A percentile compares a stretch with the other conserved stretches of the same genome.
phyloP scores from a whole-genome alignment of 2,888 invertebrate species.

The Cetonia aurata region DNA sequence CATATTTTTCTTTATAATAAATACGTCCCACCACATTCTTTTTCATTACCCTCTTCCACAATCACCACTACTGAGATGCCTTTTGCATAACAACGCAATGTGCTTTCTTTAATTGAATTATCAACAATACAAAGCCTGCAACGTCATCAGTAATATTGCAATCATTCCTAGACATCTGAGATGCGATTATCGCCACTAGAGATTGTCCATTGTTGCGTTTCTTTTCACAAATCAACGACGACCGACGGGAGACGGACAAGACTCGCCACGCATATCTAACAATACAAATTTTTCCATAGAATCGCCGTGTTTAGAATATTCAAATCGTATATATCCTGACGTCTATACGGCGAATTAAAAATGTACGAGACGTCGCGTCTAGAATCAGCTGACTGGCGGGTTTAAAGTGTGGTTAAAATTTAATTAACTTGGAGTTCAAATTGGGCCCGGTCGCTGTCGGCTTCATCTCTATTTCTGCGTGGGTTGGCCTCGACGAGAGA shows the following conservation, averaged over 20 bases:
- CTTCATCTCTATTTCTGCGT: neutral
- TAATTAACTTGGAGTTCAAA: no score
- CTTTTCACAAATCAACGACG: slow-evolving; percentile 1
- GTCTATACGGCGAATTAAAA: no score
- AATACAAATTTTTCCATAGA: slow-evolving; percentile 1
- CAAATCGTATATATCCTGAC: slow-evolving; percentile 9
- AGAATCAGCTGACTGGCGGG: slow-evolving; percentile 7
- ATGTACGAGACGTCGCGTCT: neutral
- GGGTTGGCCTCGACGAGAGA: neutral
- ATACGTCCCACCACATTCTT: no score
- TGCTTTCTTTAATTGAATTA: no score
- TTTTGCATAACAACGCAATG: no score
- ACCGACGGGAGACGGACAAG: neutral
- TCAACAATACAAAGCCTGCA: no score
- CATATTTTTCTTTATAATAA: no score
- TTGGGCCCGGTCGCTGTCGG: no score
- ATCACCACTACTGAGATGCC: no score
- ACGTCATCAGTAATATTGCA: neutral
- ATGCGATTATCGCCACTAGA: neutral
- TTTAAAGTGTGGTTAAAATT: slow-evolving; percentile 11
- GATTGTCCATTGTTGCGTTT: slow-evolving; percentile 14
- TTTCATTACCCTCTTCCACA: no score
- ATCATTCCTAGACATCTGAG: slow-evolving; percentile 18
- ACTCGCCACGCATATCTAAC: neutral
- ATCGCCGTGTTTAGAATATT: slow-evolving; percentile 4